Evolutionary conservation across 2,888 invertebrate species (phyloP).

Genomic region (Mallateleia sp.): DNA sequence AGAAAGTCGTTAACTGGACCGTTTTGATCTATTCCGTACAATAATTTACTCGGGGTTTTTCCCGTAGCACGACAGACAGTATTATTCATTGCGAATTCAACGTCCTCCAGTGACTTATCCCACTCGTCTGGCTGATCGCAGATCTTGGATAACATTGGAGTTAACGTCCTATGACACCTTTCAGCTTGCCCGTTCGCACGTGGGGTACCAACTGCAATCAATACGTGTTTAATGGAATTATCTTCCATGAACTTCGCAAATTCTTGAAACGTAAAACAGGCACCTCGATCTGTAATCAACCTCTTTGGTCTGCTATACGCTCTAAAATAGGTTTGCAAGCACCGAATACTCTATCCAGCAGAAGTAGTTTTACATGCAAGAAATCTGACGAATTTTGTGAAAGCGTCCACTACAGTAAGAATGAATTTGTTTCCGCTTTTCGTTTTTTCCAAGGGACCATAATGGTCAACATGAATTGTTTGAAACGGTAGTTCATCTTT

Average conservation of each 20-base stretch:
- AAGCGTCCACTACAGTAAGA: constrained; percentile 75
- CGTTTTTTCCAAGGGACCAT: constrained; percentile 33
- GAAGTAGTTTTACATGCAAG: constrained; percentile 25
- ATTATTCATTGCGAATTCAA: constrained; percentile 78
- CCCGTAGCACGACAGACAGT: constrained; percentile 74
- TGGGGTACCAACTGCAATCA: constrained; percentile 74
- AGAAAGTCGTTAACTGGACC: constrained; percentile 75
- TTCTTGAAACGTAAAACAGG: constrained; percentile 83
- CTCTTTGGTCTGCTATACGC: constrained; percentile 82
- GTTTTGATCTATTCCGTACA: constrained; percentile 83
- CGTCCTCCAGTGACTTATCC: constrained; percentile 9
- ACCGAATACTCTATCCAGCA: constrained; percentile 81
- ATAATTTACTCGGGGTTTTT: constrained; percentile 79
- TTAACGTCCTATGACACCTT: constrained; percentile 78
- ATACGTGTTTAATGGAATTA: constrained; percentile 79
- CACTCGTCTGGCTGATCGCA: constrained; percentile 42
- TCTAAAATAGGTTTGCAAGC: constrained; percentile 81
- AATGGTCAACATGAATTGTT: constrained; percentile 29
- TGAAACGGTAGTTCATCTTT: constrained; percentile 15
- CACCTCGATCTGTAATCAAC: constrained; percentile 87
- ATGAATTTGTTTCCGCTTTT: constrained; percentile 17
- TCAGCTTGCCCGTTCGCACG: constrained; percentile 86
- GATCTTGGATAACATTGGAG: constrained; percentile 1
- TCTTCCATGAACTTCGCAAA: constrained; percentile 84
- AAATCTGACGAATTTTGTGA: constrained; percentile 41